Evolutionary conservation across 1,140 invertebrate genomes (phyloP), one percentile per base, ranked within the genome.

Genomic region (Gonatopus flavifemur): DNA sequence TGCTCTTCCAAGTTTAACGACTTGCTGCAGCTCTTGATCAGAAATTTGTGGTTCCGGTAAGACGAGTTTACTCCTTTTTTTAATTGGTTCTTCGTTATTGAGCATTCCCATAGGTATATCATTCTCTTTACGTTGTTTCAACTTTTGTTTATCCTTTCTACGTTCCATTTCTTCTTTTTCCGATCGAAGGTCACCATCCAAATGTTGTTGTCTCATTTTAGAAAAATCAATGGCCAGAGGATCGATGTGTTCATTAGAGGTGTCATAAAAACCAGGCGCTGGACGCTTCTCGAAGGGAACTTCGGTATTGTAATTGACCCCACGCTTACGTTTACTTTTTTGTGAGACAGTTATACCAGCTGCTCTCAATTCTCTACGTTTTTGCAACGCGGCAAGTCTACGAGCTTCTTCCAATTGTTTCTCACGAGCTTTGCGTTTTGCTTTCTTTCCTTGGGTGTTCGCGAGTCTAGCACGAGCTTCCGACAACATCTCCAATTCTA

Each of bases 391-490:
- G 22, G 98, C 97, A 19, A 99, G 80, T 36, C 98, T 81, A 36
- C 97, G 83, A 1, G 98, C 98, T 80, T 99, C 97, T 76, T 98
- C 96, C 41, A 99, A 78, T 74, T 99, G 98, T 69, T 98, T 98
- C 76, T 99, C 98, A 43, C 97, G 82, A 0, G 97, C 98, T 80
- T 99, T 99, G 22, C 98, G 82, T 70, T 99, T 99, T 0, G 97
- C 97, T 70, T 99, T 99, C 74, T 99, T 99, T 21, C 98, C 98
- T 72, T 99, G 97, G 2, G 98, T 99, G 74, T 99, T 99, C 1
- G 98, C 98, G 18, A 99, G 80, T 68, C 98, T 86, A 36, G 98
- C 98, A 65, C 98, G 82, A 3, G 98, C 98, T 80, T 99, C 98
- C 0, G 96, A 98, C 31, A 99, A 77, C 97, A 99, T 99, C 78